These are phyloP conservation scores for Ligdia adustata DNA, from an alignment of 2,888 invertebrate genomes.

Conservation along the genomic window DNA sequence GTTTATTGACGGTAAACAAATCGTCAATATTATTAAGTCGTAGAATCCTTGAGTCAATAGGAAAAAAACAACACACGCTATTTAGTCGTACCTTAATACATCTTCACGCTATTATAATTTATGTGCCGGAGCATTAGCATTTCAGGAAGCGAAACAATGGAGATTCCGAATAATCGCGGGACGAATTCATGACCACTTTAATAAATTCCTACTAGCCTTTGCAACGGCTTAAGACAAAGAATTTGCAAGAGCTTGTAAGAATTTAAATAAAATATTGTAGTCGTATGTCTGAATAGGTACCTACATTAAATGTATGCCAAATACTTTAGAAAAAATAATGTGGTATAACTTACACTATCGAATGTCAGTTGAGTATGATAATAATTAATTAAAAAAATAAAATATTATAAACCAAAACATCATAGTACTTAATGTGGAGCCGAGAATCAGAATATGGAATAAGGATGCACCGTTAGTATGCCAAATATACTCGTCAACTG, in stretches of 20 bases:
- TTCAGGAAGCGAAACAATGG: conserved; percentile 38
- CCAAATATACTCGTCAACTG: conserved; percentile 53
- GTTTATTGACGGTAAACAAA: too few species aligned
- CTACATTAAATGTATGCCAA: too few species aligned
- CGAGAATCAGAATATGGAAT: conserved; percentile 44
- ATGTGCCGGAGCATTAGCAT: conserved; percentile 26
- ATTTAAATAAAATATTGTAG: not conserved
- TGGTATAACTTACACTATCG: too few species aligned
- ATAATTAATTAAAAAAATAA: too few species aligned
- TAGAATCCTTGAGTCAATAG: conserved; percentile 17
- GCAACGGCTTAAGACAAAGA: conserved; percentile 18
- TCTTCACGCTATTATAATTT: conserved; percentile 21
- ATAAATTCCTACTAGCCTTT: conserved; percentile 6
- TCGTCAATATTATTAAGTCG: not conserved
- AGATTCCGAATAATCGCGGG: conserved; percentile 22
- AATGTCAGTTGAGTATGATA: too few species aligned
- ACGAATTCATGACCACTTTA: conserved; percentile 24
- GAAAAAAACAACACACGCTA: conserved; percentile 13
- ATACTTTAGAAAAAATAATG: too few species aligned
- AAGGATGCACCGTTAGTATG: conserved; percentile 62
- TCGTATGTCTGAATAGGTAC: too few species aligned
- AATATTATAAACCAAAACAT: conserved; percentile 29
- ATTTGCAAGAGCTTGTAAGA: conserved; percentile 6
- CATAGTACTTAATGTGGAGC: conserved; percentile 42
- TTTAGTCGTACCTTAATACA: conserved; percentile 13